Conservation (phyloP, 2,113 vertebrate species). For the Numenius arquata region DNA sequence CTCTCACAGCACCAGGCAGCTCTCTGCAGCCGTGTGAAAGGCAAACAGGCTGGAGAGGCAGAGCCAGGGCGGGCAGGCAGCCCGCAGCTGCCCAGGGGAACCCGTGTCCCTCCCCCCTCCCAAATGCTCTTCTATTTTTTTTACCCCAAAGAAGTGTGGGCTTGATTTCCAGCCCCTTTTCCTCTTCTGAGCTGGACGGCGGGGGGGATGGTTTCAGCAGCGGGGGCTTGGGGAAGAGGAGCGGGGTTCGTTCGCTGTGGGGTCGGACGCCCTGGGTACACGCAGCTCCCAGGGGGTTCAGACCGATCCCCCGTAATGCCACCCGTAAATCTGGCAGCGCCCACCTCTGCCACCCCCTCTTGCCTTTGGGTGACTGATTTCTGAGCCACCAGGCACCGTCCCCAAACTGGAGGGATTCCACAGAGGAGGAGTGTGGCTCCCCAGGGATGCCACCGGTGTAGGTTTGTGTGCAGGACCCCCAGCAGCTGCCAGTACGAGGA, state of each 20-base stretch:
- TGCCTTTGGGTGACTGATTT: not conserved
- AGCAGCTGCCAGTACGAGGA: not conserved
- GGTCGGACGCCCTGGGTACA: rapidly evolving
- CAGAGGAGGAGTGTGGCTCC: not conserved
- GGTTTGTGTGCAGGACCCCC: not conserved
- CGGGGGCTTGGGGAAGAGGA: not conserved
- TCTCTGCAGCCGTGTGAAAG: slow-evolving; percentile 41
- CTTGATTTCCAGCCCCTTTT: not conserved
- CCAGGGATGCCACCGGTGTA: rapidly evolving
- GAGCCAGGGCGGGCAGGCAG: not conserved
- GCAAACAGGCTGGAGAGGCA: slow-evolving; percentile 2
- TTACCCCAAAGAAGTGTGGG: not conserved
- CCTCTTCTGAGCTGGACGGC: not conserved
- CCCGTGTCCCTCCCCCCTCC: not conserved
- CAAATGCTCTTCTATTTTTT: not conserved
- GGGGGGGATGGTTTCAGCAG: not conserved
- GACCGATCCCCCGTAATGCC: not conserved
- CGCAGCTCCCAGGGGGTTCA: not conserved
- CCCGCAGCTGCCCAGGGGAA: not conserved
- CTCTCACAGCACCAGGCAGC: slow-evolving; percentile 43
- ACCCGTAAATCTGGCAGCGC: rapidly evolving
- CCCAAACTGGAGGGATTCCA: not conserved
- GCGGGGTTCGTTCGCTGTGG: not conserved
- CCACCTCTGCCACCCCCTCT: not conserved
- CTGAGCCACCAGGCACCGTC: not conserved